These are phyloP conservation scores for Drosophila affinis DNA, from an alignment of 2,888 invertebrate species.

Conservation along the genomic window DNA sequence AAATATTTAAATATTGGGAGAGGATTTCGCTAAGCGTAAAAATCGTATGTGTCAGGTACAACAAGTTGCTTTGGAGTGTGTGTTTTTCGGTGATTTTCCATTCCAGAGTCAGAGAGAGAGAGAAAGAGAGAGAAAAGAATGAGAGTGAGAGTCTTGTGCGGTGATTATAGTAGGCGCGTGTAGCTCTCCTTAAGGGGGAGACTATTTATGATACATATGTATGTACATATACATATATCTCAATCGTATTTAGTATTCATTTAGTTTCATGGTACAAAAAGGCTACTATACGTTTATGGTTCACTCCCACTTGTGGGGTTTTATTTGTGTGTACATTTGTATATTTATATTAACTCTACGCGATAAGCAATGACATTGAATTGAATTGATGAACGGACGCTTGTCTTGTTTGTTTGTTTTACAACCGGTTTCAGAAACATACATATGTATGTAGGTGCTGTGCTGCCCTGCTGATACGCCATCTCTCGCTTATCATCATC, in stretches of 20 bases:
- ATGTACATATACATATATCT: background rate
- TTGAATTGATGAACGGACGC: background rate
- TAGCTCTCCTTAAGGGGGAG: background rate
- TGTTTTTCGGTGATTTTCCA: no score
- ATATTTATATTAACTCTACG: background rate
- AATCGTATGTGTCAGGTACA: background rate
- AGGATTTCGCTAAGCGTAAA: background rate
- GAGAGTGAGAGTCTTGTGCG: background rate
- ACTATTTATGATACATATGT: no score
- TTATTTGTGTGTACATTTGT: background rate
- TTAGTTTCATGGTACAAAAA: background rate
- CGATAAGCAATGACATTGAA: background rate
- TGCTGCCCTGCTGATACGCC: background rate
- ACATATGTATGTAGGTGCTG: no score
- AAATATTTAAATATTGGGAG: background rate
- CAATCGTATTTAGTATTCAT: background rate
- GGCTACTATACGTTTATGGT: background rate
- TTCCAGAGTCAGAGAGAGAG: background rate
- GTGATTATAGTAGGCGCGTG: background rate
- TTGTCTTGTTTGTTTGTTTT: background rate
- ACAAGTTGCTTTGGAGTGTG: background rate
- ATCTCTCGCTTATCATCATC: slow-evolving; percentile 11
- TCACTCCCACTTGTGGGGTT: background rate
- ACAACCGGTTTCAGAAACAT: background rate
- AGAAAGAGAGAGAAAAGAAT: background rate